Evolutionary conservation across 1,140 invertebrate species (phyloP).

Genomic region (Drepana arcuata): DNA sequence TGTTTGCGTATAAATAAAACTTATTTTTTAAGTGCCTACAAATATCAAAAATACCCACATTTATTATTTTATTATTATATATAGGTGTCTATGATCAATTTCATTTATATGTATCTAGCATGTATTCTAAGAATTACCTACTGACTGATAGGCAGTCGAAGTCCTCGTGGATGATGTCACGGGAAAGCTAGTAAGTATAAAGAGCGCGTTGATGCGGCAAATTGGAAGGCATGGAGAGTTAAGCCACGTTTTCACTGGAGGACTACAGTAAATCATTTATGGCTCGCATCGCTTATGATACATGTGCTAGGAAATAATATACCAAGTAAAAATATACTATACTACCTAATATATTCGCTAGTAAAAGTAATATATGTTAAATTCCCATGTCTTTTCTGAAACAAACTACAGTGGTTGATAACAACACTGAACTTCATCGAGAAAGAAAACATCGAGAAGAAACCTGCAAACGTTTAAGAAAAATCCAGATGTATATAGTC

Average conservation of each 20-base stretch:
- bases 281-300: not conserved
- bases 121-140: not conserved
- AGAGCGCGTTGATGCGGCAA: slow-evolving; percentile 12
- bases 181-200: not conserved
- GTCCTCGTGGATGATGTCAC: not conserved
- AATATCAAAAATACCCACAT: too few species aligned
- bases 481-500: too few species aligned
- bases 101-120: too few species aligned
- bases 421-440: too few species aligned
- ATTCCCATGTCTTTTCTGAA: too few species aligned
- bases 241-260: slow-evolving; percentile 8
- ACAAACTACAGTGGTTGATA: too few species aligned
- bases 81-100: too few species aligned
- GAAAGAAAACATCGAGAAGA: too few species aligned
- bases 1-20: too few species aligned
- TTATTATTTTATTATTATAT: too few species aligned
- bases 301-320: not conserved
- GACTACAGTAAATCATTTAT: not conserved
- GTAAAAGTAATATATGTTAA: not conserved
- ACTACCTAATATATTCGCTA: not conserved
- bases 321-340: not conserved
- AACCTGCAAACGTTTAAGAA: too few species aligned
- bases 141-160: not conserved
- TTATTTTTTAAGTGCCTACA: too few species aligned
- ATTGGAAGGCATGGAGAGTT: slow-evolving; percentile 13